phyloP scores from a whole-genome alignment of 2,888 invertebrate genomes.

The Drosophila flavopinicola region DNA sequence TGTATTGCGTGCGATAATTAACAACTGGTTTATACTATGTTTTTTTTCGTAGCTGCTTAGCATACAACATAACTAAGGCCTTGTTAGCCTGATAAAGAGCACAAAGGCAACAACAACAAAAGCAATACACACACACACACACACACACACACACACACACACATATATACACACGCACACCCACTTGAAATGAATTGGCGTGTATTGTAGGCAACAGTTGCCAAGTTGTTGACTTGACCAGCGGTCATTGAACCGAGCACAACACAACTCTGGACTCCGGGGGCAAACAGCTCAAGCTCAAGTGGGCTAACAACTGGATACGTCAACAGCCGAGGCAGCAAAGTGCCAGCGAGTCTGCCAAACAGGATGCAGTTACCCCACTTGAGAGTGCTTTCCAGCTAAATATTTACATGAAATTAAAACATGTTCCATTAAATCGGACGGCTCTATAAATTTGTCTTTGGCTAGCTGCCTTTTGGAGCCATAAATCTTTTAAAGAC shows the following conservation, averaged over 20 bases:
- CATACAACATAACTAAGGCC: constrained; percentile 73
- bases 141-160: not conserved
- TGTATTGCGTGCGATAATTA: constrained; percentile 75
- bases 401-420: constrained; percentile 35
- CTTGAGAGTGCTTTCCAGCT: constrained; percentile 22
- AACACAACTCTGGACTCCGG: constrained; percentile 11
- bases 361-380: constrained; percentile 24
- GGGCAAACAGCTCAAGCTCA: constrained; percentile 16
- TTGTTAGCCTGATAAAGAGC: constrained; percentile 71
- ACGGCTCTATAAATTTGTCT: not conserved
- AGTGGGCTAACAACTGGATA: constrained; percentile 36
- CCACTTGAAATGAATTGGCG: constrained; percentile 56
- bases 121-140: constrained; percentile 9
- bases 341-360: constrained; percentile 2
- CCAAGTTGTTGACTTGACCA: constrained; percentile 61
- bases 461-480: too few relatives aligned
- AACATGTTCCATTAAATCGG: not conserved
- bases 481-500: too few relatives aligned
- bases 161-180: constrained; percentile 22
- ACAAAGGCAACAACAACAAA: constrained; percentile 34
- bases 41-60: constrained; percentile 62
- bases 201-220: constrained; percentile 45
- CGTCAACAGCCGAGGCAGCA: constrained; percentile 2
- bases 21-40: constrained; percentile 48
- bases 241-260: constrained; percentile 48